Conservation (phyloP, 2,113 vertebrate species). For the Scomber colias region DNA sequence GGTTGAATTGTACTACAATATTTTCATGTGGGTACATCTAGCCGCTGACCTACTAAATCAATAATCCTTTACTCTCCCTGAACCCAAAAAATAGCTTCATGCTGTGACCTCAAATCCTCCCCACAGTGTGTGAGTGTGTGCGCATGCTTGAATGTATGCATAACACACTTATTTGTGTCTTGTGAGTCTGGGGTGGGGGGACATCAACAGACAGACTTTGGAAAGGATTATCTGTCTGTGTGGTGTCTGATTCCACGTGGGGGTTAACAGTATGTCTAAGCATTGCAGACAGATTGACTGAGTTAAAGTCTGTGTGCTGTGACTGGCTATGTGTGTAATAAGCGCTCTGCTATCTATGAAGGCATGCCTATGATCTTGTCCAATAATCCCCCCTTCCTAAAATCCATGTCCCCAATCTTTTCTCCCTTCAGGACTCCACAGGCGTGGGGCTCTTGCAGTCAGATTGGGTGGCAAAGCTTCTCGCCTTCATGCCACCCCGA, state of each 20-base stretch:
- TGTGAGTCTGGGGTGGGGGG: constrained; percentile 1
- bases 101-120: constrained; percentile 66
- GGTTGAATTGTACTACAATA: constrained; percentile 1
- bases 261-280: constrained; percentile 48
- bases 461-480: constrained; percentile 15
- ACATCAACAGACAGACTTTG: constrained; percentile 66
- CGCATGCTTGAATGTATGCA: constrained; percentile 11
- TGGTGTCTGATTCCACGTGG: constrained; percentile 64
- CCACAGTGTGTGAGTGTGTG: not conserved
- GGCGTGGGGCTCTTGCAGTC: constrained; percentile 7
- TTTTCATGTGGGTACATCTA: constrained; percentile 53
- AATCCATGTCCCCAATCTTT: constrained; percentile 57
- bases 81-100: constrained; percentile 43
- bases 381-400: constrained; percentile 29
- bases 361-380: constrained; percentile 49
- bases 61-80: constrained; percentile 68
- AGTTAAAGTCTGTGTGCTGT: constrained; percentile 34
- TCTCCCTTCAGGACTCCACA: constrained; percentile 17
- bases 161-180: constrained; percentile 39
- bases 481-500: not conserved
- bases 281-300: constrained; percentile 29
- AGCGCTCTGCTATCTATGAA: constrained; percentile 36
- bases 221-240: constrained; percentile 75
- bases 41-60: constrained; percentile 63
- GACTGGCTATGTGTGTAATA: constrained; percentile 11